phyloP scores from a whole-genome alignment of 2,113 vertebrate genomes.

The Ascaphus truei region DNA sequence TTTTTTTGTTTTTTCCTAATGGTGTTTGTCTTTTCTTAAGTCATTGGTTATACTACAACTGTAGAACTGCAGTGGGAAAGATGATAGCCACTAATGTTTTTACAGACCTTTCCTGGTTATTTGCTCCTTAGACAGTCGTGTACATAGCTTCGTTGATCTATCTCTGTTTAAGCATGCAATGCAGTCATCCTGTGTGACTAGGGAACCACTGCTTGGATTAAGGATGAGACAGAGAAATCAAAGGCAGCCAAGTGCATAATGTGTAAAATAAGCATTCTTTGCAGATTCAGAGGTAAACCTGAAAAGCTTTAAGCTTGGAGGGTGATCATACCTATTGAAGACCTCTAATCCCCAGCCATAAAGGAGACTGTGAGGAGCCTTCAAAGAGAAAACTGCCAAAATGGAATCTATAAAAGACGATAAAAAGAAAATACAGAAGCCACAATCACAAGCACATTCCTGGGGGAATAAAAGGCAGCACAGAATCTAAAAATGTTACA shows the following conservation, averaged over 20 bases:
- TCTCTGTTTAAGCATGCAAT: slow-evolving; percentile 29
- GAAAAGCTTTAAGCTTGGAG: slow-evolving; percentile 11
- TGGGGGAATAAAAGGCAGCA: too few relatives aligned
- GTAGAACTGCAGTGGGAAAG: neutral
- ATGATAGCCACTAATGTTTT: neutral
- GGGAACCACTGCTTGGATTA: slow-evolving; percentile 21
- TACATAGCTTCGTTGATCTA: slow-evolving; percentile 6
- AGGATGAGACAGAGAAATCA: slow-evolving; percentile 21
- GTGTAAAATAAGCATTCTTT: slow-evolving; percentile 24
- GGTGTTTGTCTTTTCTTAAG: neutral
- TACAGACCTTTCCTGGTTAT: neutral
- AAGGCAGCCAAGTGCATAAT: slow-evolving; percentile 22
- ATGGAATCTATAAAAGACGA: neutral
- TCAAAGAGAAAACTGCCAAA: neutral
- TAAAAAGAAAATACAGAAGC: neutral
- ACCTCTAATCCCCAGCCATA: slow-evolving; percentile 7
- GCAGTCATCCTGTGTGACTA: slow-evolving; percentile 18
- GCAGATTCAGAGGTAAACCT: slow-evolving; percentile 26
- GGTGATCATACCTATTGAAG: slow-evolving; percentile 20
- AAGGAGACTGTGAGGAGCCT: slow-evolving; percentile 9
- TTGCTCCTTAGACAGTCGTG: neutral
- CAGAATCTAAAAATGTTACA: too few relatives aligned
- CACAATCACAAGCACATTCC: too few relatives aligned
- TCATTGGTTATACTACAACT: neutral
- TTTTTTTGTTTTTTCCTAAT: neutral